Conservation (phyloP, 2,888 invertebrate genomes). For the Xestia ashworthii region DNA sequence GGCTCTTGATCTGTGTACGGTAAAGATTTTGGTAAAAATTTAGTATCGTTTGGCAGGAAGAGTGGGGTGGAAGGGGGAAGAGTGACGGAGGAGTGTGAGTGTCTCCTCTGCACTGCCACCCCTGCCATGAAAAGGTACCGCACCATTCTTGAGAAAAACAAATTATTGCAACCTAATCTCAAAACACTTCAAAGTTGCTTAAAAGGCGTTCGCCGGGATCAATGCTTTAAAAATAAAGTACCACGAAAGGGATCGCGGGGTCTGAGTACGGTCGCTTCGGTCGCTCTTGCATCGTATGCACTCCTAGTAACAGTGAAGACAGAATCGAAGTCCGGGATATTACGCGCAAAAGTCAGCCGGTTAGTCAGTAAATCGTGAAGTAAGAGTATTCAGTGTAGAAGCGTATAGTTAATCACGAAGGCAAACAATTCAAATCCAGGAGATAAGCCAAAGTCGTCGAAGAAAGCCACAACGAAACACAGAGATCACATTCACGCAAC, state of each 20-base stretch:
- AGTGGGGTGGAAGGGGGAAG: not conserved
- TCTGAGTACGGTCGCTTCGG: too few species aligned
- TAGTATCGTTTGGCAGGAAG: not conserved
- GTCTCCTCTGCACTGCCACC: too few species aligned
- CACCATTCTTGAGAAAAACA: not conserved
- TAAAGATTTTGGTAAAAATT: not conserved
- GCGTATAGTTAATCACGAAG: not conserved
- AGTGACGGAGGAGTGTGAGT: not conserved
- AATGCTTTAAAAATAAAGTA: not conserved
- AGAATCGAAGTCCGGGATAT: not conserved
- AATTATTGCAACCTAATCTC: not conserved
- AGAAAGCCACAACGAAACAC: not conserved
- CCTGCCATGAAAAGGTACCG: not conserved
- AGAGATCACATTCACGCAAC: not conserved
- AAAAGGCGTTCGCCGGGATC: not conserved
- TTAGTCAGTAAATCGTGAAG: not conserved
- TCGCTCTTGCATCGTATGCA: not conserved
- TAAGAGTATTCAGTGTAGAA: too few species aligned
- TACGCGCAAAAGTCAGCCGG: not conserved
- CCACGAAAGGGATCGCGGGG: not conserved
- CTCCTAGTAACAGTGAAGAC: not conserved
- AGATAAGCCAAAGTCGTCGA: not conserved
- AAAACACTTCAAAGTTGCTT: not conserved
- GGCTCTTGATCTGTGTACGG: too few species aligned
- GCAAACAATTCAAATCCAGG: not conserved